A percentile compares a stretch with the other conserved stretches of the same genome.
phyloP scores from a whole-genome alignment of 2,797 vertebrate genomes.

The Heteromormyrus szaboi region DNA sequence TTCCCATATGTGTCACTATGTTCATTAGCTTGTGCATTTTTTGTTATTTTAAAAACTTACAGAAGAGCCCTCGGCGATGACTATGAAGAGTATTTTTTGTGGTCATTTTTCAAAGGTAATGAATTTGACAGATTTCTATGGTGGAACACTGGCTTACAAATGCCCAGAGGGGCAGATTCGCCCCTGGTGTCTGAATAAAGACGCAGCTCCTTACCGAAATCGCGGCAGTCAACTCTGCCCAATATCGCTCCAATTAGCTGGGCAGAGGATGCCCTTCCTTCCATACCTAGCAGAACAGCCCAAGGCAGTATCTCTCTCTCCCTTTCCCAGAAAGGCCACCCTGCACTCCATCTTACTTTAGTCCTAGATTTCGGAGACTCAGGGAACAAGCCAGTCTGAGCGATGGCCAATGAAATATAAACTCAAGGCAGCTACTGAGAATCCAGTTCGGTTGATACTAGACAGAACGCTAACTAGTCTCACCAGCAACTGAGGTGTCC shows the following conservation, averaged over 20 bases:
- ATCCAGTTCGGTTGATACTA: conserved; percentile 56
- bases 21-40: neutral
- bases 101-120: conserved; percentile 20
- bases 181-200: conserved; percentile 51
- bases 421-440: conserved; percentile 58
- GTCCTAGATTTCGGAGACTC: conserved; percentile 61
- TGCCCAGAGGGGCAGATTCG: conserved; percentile 55
- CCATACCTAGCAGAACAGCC: conserved; percentile 55
- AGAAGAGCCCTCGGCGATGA: neutral
- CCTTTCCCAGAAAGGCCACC: conserved; percentile 51
- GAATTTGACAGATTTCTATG: conserved; percentile 52
- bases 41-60: neutral
- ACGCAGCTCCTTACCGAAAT: conserved; percentile 57
- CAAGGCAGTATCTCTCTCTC: conserved; percentile 52
- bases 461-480: conserved; percentile 51
- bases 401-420: conserved; percentile 71
- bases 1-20: neutral
- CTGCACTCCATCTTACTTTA: conserved; percentile 71
- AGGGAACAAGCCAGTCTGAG: conserved; percentile 63
- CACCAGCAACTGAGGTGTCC: conserved; percentile 16
- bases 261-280: conserved; percentile 13
- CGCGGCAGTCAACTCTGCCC: conserved; percentile 46
- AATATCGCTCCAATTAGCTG: conserved; percentile 55
- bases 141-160: conserved; percentile 42
- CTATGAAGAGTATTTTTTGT: neutral